These are phyloP conservation scores for Pteromalus puparum DNA, from an alignment of 1,140 invertebrate genomes.

Conservation along the genomic window DNA sequence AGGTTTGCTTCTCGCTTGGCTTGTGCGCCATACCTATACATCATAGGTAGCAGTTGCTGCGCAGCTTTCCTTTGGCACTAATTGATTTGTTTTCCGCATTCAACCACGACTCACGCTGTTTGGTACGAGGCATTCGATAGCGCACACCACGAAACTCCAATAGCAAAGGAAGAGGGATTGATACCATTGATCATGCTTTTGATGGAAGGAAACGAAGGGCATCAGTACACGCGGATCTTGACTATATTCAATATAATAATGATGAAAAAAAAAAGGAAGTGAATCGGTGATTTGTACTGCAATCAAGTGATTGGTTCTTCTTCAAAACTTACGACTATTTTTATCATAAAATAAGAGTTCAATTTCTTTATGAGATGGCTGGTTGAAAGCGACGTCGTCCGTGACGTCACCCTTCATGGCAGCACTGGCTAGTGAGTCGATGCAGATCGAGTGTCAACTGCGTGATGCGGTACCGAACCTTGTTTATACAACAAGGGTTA, in stretches of 20 bases:
- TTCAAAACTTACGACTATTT: no score
- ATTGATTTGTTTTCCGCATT: constrained; percentile 26
- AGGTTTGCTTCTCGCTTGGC: neutral
- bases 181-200: neutral
- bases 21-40: neutral
- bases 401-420: no score
- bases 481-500: no score
- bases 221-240: neutral
- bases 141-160: constrained; percentile 10
- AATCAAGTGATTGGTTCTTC: no score
- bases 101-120: neutral
- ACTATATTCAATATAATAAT: neutral
- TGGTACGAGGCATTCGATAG: neutral
- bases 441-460: no score
- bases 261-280: no score
- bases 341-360: no score
- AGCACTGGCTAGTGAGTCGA: no score
- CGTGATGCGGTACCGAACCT: no score
- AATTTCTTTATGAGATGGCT: no score
- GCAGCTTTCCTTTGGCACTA: constrained; percentile 7
- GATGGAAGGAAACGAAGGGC: neutral
- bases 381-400: no score
- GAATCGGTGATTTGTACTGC: no score
- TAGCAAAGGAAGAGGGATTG: neutral
- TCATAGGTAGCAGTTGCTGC: neutral